Conservation (phyloP, 92 coral and sea anemone genomes). For the Palythoa heliodiscus region DNA sequence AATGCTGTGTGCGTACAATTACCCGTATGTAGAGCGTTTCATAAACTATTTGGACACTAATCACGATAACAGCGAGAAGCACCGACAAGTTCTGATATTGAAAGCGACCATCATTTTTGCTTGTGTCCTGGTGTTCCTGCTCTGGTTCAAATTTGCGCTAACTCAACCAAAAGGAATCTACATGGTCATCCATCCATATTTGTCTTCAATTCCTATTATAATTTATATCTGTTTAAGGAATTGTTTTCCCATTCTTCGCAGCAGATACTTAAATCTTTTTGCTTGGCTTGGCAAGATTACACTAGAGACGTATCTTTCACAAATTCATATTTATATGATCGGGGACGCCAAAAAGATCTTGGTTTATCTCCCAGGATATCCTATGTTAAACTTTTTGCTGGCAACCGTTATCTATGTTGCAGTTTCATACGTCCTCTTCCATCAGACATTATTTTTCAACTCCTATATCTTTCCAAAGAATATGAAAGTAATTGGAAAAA, state of each 20-base stretch:
- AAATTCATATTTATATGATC: conserved; percentile 97
- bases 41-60: conserved; percentile 74
- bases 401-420: conserved; percentile 79
- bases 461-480: conserved; percentile 91
- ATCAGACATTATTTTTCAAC: conserved; percentile 90
- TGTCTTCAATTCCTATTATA: conserved; percentile 82
- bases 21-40: conserved; percentile 90
- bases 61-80: conserved; percentile 72
- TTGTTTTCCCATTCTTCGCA: conserved; percentile 75
- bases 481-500: conserved; percentile 87
- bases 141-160: conserved; percentile 87
- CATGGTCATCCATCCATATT: conserved; percentile 81
- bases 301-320: conserved; percentile 91
- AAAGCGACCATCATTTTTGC: conserved; percentile 71
- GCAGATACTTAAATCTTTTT: conserved; percentile 82
- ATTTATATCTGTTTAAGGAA: conserved; percentile 89
- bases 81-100: conserved; percentile 43
- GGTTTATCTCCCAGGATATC: conserved; percentile 84
- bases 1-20: conserved; percentile 96
- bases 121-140: conserved; percentile 55
- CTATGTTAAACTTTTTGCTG: conserved; percentile 92
- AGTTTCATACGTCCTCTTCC: conserved; percentile 91
- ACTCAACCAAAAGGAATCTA: conserved; percentile 70
- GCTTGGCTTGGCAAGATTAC: conserved; percentile 97
- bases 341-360: conserved; percentile 81